Evolutionary conservation across 2,888 invertebrate species (phyloP).

Genomic region (Griposia aprilina): DNA sequence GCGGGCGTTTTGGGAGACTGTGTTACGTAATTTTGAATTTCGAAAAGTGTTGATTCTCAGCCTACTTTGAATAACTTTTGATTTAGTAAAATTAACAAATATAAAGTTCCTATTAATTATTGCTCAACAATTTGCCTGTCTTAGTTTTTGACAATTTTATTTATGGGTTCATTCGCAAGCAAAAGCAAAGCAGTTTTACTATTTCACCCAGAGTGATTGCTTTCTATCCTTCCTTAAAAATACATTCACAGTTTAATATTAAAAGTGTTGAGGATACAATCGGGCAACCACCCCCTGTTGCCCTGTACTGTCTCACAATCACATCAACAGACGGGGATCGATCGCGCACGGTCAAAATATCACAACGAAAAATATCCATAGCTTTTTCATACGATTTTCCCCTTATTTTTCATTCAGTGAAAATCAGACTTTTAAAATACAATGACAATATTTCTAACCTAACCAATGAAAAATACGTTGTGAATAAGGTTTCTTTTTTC

Average conservation of each 20-base stretch:
- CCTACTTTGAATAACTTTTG: no score
- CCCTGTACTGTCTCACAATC: constrained; percentile 8
- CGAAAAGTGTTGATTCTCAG: no score
- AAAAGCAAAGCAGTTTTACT: not conserved
- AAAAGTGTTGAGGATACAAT: constrained; percentile 2
- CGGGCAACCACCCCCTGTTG: not conserved
- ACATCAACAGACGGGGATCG: not conserved
- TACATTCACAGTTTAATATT: constrained; percentile 17
- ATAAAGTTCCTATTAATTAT: no score
- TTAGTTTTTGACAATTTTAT: not conserved
- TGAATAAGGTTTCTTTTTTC: not conserved
- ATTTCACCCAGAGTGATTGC: constrained; percentile 4
- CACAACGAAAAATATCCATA: not conserved
- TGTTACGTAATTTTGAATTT: no score
- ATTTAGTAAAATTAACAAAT: not conserved
- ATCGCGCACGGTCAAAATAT: constrained; percentile 21
- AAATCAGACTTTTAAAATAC: constrained; percentile 6
- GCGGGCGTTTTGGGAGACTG: no score
- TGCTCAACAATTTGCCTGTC: no score
- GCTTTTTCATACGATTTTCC: not conserved
- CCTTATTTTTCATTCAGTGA: not conserved
- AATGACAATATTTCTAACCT: constrained; percentile 2
- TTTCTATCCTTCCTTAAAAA: constrained; percentile 2
- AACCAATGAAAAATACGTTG: not conserved
- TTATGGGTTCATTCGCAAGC: no score